Base-by-base conservation (phyloP, 2,888 invertebrate species). In the Loripinus fragilis region DNA sequence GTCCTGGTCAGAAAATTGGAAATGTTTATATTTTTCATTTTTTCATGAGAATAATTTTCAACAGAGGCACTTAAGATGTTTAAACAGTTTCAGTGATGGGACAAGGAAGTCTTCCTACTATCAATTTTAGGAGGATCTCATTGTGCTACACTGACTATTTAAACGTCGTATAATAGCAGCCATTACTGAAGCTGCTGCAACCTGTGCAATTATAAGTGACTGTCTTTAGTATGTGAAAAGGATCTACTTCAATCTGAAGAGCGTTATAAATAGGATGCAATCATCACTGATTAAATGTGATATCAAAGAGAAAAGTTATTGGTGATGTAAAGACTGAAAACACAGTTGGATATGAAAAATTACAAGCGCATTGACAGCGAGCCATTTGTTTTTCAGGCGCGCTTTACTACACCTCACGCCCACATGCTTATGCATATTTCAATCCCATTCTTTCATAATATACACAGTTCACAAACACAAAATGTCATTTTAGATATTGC, bases 1-100 rank as follows among this genome's bases (percentile, higher is more conserved):
- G 93, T 73, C 91, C 93, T 79, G 88, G 93, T 93, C 82, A 85
- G 85, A 74, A 25, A 60, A 23, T 17, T 55, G 60, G 23, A 25
- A 38, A 72, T 65, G 25, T 52, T 28, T 25, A 17, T n/a, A 66
- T 30, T 67, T 69, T 45, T 8, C 60, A 33, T 28, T n/a, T n/a
- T n/a, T n/a, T n/a, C n/a, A 33, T 20, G 60, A 60, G 8, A 33
- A 12, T 45, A 15, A 12, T 12, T 45, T 45, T 45, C 45, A 45
- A 20, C 15, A 15, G 45, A 3, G 8, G n/a, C n/a, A n/a, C n/a
- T n/a, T 5, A 38, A 38, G 45, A 20, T 20, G n/a, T 20, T 20
- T 45, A 20, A 45, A 45, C 15, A 20, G 45, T 45, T 20, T 20
- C 20, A 20, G 45, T 20, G 45, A 17, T 20, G 45, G 17, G 45